Conservation (phyloP, 2,113 vertebrate species). For the Macroglossus sobrinus region DNA sequence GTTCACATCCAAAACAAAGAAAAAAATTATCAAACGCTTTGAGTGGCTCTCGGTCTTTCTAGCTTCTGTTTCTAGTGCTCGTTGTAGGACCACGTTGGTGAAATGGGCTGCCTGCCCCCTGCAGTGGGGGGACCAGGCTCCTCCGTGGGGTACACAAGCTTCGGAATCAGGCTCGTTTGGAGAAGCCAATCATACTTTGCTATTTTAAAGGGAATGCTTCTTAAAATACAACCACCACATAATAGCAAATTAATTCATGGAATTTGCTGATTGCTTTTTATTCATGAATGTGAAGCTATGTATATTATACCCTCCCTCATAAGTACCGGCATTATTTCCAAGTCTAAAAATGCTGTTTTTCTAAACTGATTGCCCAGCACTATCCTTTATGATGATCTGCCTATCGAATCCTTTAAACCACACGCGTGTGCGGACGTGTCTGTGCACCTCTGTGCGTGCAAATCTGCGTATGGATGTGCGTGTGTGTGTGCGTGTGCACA, state of each 20-base stretch:
- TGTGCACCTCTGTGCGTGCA: neutral
- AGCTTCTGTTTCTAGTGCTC: neutral
- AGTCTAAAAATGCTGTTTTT: neutral
- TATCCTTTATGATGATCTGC: neutral
- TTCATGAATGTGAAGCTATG: neutral
- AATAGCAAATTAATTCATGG: neutral
- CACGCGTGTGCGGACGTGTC: fast-evolving
- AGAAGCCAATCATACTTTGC: neutral
- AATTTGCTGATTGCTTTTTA: neutral
- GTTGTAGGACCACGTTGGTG: too few relatives aligned
- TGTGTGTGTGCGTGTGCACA: neutral
- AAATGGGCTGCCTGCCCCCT: neutral
- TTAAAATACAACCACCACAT: neutral
- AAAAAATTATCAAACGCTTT: neutral
- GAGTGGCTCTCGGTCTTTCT: neutral
- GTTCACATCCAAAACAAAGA: neutral
- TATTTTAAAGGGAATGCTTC: neutral
- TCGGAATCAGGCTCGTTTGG: neutral
- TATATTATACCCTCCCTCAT: neutral
- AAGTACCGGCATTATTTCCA: neutral
- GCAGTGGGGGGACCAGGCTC: neutral
- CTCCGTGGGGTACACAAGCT: neutral
- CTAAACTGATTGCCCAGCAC: neutral
- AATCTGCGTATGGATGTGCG: neutral
- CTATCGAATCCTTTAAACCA: neutral